These are phyloP conservation scores for Numenius phaeopus DNA, from an alignment of 2,797 vertebrate genomes.

Conservation along the genomic window DNA sequence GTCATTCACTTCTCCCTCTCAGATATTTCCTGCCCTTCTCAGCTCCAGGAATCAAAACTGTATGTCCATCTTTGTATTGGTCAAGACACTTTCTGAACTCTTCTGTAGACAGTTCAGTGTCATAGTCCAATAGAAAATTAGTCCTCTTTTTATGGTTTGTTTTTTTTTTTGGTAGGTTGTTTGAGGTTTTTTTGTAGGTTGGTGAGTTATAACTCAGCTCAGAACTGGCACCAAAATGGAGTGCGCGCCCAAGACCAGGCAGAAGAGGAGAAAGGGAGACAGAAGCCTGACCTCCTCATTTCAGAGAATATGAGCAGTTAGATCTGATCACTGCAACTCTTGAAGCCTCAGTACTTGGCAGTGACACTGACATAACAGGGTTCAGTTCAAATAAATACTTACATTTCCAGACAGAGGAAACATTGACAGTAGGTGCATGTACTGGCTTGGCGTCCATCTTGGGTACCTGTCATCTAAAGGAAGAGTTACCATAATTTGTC, in stretches of 20 bases:
- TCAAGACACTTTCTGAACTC: neutral
- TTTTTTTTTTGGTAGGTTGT: neutral
- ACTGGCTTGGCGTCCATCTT: neutral
- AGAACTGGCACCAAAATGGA: neutral
- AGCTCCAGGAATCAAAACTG: neutral
- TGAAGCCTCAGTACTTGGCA: neutral
- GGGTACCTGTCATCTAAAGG: neutral
- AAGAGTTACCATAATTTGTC: neutral
- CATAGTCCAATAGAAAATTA: neutral
- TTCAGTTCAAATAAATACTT: neutral
- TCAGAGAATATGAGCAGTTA: neutral
- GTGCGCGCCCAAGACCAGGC: neutral
- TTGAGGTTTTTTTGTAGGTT: neutral
- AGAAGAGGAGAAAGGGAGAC: neutral
- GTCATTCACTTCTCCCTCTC: neutral
- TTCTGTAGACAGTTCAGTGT: neutral
- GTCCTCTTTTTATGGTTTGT: rapidly evolving
- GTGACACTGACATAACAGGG: neutral
- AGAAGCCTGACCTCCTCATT: neutral
- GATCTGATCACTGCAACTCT: neutral
- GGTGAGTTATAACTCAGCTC: neutral
- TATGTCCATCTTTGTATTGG: neutral
- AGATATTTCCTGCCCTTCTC: neutral
- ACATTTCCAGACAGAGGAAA: neutral
- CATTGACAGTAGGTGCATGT: neutral